Percentiles rank a stretch among this genome's conserved stretches.
Evolutionary conservation across 2,888 invertebrate species (phyloP).

Genomic region (Chorisops tibialis): DNA sequence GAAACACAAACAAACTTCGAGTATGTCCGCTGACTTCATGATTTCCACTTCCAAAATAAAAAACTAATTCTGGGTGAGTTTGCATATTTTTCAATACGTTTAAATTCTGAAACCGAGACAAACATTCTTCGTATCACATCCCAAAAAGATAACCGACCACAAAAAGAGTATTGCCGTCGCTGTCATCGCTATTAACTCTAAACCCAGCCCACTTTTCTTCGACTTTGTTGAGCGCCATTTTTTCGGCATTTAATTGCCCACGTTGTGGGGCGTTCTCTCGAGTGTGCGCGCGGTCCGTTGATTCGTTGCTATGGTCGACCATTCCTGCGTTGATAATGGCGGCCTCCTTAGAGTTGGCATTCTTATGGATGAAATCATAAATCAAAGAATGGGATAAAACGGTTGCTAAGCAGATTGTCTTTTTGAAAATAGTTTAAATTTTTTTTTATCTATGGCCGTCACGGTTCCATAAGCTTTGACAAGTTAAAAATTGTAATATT

Average conservation of each 20-base stretch:
- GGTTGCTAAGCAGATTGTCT: too few species aligned
- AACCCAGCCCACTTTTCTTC: constrained; percentile 8
- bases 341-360: too few species aligned
- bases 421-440: too few species aligned
- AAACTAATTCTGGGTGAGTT: constrained; percentile 25
- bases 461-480: too few species aligned
- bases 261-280: neutral
- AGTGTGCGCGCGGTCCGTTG: constrained; percentile 3
- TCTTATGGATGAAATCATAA: too few species aligned
- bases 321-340: neutral
- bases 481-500: too few species aligned
- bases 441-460: too few species aligned
- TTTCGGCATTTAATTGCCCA: neutral
- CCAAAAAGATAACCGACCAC: neutral
- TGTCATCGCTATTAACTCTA: neutral
- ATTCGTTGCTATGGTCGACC: constrained; percentile 5
- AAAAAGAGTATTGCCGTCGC: neutral
- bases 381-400: too few species aligned
- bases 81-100: neutral
- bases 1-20: constrained; percentile 1
- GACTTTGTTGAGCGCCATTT: constrained; percentile 10
- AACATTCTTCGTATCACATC: neutral
- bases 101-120: neutral
- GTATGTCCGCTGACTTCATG: constrained; percentile 26
- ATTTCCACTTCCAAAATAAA: constrained; percentile 11